Base-by-base conservation (phyloP, 2,113 vertebrate genomes). In the Thomomys bottae region DNA sequence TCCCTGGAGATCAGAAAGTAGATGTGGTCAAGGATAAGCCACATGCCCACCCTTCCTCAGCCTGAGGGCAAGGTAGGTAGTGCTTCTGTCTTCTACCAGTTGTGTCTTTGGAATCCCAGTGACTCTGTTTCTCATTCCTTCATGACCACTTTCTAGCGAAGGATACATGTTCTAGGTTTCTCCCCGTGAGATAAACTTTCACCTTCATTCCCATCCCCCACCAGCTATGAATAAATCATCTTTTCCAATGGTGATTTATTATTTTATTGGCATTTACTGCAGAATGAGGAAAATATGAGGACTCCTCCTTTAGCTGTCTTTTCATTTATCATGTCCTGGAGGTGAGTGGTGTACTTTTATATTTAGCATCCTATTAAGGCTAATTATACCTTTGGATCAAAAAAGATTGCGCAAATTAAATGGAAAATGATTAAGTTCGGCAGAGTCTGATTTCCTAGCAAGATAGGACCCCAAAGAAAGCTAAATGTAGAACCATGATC, bases 311-410 rank as follows among this genome's bases (percentile, higher is more conserved):
- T n/a, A 89, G 7, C 24, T 89, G 30, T 75, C 18, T 95, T 72
- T 92, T 89, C 42, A n/a, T 49, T 61, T 75, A 89, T 63, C 40
- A 36, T 3, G 4, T 93, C 83, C 66, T 80, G 59, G 63, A 93
- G 68, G 61, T 88, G 88, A 67, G 66, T 88, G 23, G 63, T 78
- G 26, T 81, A 26, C 20, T 91, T 94, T 94, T 95, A 94, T 96
- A 95, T 94, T 95, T 96, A 96, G 93, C 85, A 85, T 94, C 45
- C 32, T 90, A 79, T 91, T 96, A 94, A 91, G 72, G 54, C 68
- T 95, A 94, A 94, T 96, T 95, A 77, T 91, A 84, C 66, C 40
- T 95, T 57, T 10, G 57, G 95, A 97, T 96, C 94, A 95, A 95
- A 96, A 42, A 45, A 61, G 79, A 94, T 72, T 10, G 0, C 70